Conservation (phyloP, 2,797 vertebrate species). For the Balearica regulorum region DNA sequence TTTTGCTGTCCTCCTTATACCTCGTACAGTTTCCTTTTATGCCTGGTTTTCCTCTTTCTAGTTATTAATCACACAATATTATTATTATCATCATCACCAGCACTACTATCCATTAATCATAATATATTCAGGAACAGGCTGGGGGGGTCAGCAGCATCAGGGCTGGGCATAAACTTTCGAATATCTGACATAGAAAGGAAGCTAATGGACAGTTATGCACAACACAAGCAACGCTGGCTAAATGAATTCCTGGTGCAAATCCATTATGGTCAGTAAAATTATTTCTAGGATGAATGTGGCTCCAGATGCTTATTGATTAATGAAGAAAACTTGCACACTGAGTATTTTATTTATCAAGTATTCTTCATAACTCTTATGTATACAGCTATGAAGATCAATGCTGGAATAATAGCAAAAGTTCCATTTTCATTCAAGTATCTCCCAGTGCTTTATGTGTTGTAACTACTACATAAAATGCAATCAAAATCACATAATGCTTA, state of each 20-base stretch:
- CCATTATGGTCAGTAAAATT: neutral
- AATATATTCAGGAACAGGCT: neutral
- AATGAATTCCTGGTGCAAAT: neutral
- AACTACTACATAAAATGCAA: neutral
- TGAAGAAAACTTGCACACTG: neutral
- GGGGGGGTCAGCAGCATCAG: neutral
- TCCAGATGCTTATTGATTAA: neutral
- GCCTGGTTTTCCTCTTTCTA: neutral
- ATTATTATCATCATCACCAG: neutral
- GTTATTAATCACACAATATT: neutral
- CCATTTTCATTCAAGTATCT: neutral
- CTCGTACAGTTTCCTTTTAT: neutral
- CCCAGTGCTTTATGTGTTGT: neutral
- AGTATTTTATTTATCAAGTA: neutral
- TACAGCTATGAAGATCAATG: neutral
- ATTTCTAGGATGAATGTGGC: neutral
- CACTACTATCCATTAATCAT: neutral
- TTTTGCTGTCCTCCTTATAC: neutral
- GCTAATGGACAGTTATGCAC: neutral
- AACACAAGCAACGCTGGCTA: neutral
- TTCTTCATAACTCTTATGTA: neutral
- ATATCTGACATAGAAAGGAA: neutral
- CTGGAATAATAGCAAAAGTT: neutral
- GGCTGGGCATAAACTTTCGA: neutral
- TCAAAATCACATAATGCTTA: neutral